Percentiles rank a stretch among this genome's conserved stretches.
Conservation (phyloP, 2,113 vertebrate genomes). For the Gadus macrocephalus region DNA sequence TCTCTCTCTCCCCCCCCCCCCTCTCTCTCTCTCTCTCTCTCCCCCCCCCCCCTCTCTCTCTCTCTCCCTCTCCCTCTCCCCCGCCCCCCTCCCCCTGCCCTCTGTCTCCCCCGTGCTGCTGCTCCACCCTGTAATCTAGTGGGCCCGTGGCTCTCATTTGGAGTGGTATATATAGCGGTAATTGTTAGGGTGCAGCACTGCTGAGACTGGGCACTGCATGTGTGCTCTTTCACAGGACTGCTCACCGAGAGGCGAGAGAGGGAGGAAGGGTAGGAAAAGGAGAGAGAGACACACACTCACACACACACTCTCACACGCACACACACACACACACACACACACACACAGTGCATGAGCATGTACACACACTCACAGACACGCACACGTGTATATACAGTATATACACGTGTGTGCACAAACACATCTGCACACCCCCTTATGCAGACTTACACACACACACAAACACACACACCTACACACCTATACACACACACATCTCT, state of each 20-base stretch:
- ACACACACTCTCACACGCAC: too few relatives aligned
- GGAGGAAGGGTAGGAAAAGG: too few relatives aligned
- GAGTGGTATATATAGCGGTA: slow-evolving; percentile 78
- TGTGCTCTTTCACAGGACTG: slow-evolving; percentile 53
- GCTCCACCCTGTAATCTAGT: slow-evolving; percentile 76
- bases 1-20: not conserved
- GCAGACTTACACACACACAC: too few relatives aligned
- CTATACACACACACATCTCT: too few relatives aligned
- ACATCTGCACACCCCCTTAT: too few relatives aligned
- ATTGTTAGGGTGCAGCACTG: slow-evolving; percentile 70
- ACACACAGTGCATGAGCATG: too few relatives aligned
- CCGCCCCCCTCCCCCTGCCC: slow-evolving; percentile 12
- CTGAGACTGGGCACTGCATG: slow-evolving; percentile 63
- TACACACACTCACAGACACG: too few relatives aligned
- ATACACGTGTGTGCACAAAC: too few relatives aligned
- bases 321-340: not conserved
- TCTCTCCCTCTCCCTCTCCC: not conserved
- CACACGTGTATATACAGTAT: too few relatives aligned
- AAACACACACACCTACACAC: too few relatives aligned
- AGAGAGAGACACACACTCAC: too few relatives aligned
- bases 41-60: not conserved
- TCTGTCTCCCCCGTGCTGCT: slow-evolving; percentile 18
- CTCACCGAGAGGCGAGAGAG: slow-evolving; percentile 48
- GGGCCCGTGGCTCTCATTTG: slow-evolving; percentile 74
- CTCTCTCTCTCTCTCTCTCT: too few relatives aligned